These are phyloP conservation scores for Phodopus roborovskii DNA, from an alignment of 2,113 vertebrate species.

Conservation along the genomic window DNA sequence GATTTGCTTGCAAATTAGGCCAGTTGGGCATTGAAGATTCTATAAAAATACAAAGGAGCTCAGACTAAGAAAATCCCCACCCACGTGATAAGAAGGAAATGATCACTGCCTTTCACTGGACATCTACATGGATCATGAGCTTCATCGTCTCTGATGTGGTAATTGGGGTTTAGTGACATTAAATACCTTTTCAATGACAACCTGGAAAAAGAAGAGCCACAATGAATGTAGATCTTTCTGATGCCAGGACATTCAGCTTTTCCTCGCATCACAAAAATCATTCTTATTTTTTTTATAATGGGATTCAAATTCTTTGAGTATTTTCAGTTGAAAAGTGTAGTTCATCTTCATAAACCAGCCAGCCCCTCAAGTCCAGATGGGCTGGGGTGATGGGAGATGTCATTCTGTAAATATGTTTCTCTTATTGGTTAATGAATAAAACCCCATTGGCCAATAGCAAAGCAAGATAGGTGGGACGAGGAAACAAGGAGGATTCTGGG, in stretches of 20 bases:
- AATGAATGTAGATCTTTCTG: background rate
- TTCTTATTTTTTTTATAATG: background rate
- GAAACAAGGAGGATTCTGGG: too few relatives aligned
- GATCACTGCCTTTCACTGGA: background rate
- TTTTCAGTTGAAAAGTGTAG: background rate
- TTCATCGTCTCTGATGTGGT: slow-evolving; percentile 9
- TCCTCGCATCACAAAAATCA: background rate
- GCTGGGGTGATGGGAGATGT: background rate
- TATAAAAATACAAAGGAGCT: background rate
- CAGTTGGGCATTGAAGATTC: background rate
- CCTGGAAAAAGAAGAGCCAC: background rate
- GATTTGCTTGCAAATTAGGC: slow-evolving; percentile 2
- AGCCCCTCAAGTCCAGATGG: background rate
- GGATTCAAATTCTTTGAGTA: background rate
- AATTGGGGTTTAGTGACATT: background rate
- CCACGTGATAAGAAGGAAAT: background rate
- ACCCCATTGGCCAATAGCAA: too few relatives aligned
- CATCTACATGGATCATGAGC: background rate
- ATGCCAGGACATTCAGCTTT: background rate
- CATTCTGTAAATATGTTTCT: too few relatives aligned
- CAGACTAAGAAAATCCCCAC: background rate
- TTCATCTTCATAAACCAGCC: background rate
- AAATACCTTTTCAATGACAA: background rate
- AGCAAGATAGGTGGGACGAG: too few relatives aligned
- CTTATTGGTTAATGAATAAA: too few relatives aligned